Conservation (phyloP, 2,888 invertebrate species). For the Metacarcinus magister region DNA sequence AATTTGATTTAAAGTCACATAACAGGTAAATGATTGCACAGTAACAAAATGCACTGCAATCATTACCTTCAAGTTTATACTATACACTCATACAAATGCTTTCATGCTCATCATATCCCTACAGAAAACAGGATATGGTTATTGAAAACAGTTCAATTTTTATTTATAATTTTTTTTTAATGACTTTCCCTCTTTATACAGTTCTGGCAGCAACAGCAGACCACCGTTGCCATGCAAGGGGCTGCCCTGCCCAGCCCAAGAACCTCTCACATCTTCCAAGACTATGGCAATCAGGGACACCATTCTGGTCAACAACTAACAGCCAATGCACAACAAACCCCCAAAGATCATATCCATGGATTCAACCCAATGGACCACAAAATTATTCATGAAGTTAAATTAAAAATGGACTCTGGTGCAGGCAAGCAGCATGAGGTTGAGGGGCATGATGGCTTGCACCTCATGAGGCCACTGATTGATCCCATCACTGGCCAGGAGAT, state of each 20-base stretch:
- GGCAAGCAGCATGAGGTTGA: constrained; percentile 73
- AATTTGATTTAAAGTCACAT: not conserved
- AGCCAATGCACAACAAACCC: constrained; percentile 66
- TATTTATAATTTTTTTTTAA: constrained; percentile 51
- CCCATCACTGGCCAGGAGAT: constrained; percentile 76
- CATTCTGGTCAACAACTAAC: constrained; percentile 68
- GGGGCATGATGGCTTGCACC: constrained; percentile 75
- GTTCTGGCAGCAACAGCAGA: constrained; percentile 78
- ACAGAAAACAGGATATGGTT: constrained; percentile 4
- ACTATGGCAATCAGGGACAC: constrained; percentile 71
- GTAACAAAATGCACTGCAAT: constrained; percentile 10
- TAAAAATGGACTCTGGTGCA: constrained; percentile 70
- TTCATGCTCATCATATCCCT: constrained; percentile 39
- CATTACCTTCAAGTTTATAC: constrained; percentile 22
- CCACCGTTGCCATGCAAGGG: constrained; percentile 74
- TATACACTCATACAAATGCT: not conserved
- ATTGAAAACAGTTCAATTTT: constrained; percentile 16
- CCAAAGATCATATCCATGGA: constrained; percentile 71
- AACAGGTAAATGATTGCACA: constrained; percentile 32
- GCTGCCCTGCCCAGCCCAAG: constrained; percentile 71
- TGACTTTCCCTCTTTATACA: constrained; percentile 56
- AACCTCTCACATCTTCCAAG: constrained; percentile 75
- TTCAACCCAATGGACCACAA: constrained; percentile 75
- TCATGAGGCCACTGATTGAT: constrained; percentile 76
- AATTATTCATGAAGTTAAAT: constrained; percentile 75